These are phyloP conservation scores for Oryzias curvinotus DNA, from an alignment of 2,113 vertebrate species.

Conservation along the genomic window DNA sequence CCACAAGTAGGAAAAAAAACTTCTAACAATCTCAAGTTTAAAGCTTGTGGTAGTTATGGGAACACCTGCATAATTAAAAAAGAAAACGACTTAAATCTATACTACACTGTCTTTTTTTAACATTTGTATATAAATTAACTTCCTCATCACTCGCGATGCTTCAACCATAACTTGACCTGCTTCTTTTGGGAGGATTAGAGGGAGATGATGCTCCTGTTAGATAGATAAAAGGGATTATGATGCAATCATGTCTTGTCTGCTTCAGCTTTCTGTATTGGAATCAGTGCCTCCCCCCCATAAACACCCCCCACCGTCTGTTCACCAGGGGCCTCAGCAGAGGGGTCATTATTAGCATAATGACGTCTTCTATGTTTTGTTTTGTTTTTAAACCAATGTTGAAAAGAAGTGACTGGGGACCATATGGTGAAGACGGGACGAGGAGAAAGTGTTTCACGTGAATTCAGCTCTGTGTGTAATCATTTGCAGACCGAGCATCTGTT, in stretches of 20 bases:
- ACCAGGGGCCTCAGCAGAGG: conserved; percentile 16
- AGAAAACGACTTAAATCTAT: too few species aligned
- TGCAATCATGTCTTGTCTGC: conserved; percentile 31
- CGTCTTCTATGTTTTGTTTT: conserved; percentile 32
- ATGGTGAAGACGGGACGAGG: conserved; percentile 56
- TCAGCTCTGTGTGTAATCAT: conserved; percentile 40
- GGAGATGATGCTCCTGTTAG: conserved; percentile 18
- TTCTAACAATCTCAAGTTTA: too few species aligned
- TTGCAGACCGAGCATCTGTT: conserved; percentile 12
- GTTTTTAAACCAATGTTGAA: conserved; percentile 17
- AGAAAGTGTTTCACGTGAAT: conserved; percentile 45
- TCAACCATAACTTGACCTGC: conserved; percentile 22
- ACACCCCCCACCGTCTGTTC: conserved; percentile 23
- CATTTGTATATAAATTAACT: too few species aligned
- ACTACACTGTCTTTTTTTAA: too few species aligned
- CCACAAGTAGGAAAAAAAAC: too few species aligned
- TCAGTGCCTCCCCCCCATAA: conserved; percentile 7
- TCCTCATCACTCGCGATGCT: background rate
- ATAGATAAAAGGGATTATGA: conserved; percentile 28
- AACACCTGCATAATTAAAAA: too few species aligned
- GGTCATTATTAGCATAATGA: conserved; percentile 69
- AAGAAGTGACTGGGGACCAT: conserved; percentile 57
- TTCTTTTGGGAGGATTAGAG: conserved; percentile 21
- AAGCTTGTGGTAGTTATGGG: too few species aligned
- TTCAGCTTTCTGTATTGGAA: conserved; percentile 51